Evolutionary conservation across 2,797 vertebrate genomes (phyloP).

Genomic region (Epinephelus awoara): DNA sequence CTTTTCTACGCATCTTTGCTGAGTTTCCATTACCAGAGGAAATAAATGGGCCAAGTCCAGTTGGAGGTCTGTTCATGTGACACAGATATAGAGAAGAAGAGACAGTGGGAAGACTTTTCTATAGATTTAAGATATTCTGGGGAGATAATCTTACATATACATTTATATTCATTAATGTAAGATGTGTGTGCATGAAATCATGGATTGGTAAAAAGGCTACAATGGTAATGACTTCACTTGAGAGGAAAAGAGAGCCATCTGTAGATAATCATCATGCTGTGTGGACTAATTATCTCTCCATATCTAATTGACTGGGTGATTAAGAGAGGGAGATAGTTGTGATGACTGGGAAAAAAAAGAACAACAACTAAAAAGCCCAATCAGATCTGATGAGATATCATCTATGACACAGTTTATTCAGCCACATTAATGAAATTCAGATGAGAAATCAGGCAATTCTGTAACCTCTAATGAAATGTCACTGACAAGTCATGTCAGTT

Average conservation of each 20-base stretch:
- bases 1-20: constrained; percentile 14
- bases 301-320: constrained; percentile 54
- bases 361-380: background rate
- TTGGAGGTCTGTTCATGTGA: constrained; percentile 11
- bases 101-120: background rate
- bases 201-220: constrained; percentile 18
- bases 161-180: constrained; percentile 20
- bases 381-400: constrained; percentile 8
- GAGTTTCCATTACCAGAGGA: constrained; percentile 18
- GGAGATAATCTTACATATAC: constrained; percentile 5
- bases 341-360: constrained; percentile 13
- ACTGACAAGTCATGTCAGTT: background rate
- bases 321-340: constrained; percentile 5
- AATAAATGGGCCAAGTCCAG: constrained; percentile 18
- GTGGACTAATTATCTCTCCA: constrained; percentile 61
- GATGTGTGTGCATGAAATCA: constrained; percentile 33
- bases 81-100: background rate
- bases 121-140: background rate
- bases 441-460: background rate
- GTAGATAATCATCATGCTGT: constrained; percentile 49
- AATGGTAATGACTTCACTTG: constrained; percentile 35
- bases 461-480: background rate
- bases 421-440: background rate
- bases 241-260: constrained; percentile 51
- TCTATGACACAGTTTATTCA: background rate